Evolutionary conservation across 37 sponge, comb jelly and placozoan genomes (phyloP).

Genomic region (Ianthella basta): DNA sequence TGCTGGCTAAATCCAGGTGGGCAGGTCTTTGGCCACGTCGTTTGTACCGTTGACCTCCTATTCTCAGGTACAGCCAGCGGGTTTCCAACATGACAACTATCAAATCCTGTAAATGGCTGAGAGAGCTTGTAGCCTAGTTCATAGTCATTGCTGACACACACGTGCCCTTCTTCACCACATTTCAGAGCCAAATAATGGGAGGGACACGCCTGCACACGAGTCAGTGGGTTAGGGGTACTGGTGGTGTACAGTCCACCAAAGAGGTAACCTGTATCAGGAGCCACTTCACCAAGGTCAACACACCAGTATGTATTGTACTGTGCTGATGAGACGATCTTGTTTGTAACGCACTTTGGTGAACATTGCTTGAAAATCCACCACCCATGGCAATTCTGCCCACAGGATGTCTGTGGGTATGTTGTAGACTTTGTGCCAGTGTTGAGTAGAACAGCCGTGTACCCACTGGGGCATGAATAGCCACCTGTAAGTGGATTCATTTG

Average conservation of each 20-base stretch:
- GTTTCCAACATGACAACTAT: conserved; percentile 73
- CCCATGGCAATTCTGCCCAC: neutral
- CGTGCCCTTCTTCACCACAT: conserved; percentile 57
- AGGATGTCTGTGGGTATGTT: neutral
- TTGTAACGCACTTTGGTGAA: neutral
- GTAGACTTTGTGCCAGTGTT: conserved; percentile 44
- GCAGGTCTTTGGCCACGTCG: conserved; percentile 30
- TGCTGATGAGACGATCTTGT: neutral
- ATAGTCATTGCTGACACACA: conserved; percentile 67
- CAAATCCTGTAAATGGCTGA: conserved; percentile 76
- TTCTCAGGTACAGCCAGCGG: conserved; percentile 48
- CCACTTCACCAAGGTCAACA: conserved; percentile 3
- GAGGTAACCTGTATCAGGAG: conserved; percentile 56
- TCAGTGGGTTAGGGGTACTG: conserved; percentile 60
- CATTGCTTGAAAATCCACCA: neutral
- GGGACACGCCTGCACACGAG: conserved; percentile 63
- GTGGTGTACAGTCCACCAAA: conserved; percentile 81
- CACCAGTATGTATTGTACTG: conserved; percentile 30
- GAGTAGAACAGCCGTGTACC: conserved; percentile 51
- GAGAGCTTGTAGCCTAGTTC: conserved; percentile 51
- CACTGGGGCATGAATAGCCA: conserved; percentile 49
- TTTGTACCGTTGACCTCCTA: neutral
- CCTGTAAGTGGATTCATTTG: conserved; percentile 71
- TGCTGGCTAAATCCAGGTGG: conserved; percentile 34
- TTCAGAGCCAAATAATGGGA: conserved; percentile 49